Conservation (phyloP, 2,888 invertebrate species). For the Elmis aenea region DNA sequence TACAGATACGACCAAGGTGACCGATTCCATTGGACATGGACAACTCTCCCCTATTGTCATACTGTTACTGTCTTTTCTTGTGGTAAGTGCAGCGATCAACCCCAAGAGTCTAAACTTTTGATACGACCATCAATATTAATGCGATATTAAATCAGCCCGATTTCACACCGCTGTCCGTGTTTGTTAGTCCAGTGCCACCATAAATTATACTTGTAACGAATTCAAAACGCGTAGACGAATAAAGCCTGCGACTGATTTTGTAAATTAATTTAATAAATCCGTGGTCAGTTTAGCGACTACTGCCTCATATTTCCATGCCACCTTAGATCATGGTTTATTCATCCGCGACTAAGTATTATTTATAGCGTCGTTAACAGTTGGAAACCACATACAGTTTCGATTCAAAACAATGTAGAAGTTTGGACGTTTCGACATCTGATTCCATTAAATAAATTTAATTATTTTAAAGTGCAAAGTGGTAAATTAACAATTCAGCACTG, state of each 20-base stretch:
- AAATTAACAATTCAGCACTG: too few relatives aligned
- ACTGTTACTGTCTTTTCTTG: too few relatives aligned
- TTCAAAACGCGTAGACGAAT: constrained; percentile 11
- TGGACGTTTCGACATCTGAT: constrained; percentile 2
- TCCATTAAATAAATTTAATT: too few relatives aligned
- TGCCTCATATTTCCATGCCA: constrained; percentile 24
- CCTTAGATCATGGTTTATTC: constrained; percentile 20
- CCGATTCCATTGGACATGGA: too few relatives aligned
- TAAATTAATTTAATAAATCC: constrained; percentile 27
- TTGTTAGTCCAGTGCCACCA: constrained; percentile 25
- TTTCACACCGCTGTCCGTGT: constrained; percentile 30
- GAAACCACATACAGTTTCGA: too few relatives aligned
- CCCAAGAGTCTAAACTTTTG: too few relatives aligned
- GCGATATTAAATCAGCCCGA: constrained; percentile 28
- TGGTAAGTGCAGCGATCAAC: too few relatives aligned
- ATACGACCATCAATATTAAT: constrained; percentile 28
- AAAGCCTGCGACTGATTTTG: constrained; percentile 11
- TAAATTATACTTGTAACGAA: constrained; percentile 25
- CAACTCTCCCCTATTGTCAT: too few relatives aligned
- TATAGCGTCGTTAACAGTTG: constrained; percentile 3
- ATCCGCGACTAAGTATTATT: constrained; percentile 19
- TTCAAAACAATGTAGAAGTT: too few relatives aligned
- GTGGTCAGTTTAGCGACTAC: constrained; percentile 24
- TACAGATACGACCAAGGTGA: too few relatives aligned
- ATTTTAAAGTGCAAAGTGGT: too few relatives aligned